Base-by-base conservation (phyloP, 2,888 invertebrate species). In the Pandemis heparana region DNA sequence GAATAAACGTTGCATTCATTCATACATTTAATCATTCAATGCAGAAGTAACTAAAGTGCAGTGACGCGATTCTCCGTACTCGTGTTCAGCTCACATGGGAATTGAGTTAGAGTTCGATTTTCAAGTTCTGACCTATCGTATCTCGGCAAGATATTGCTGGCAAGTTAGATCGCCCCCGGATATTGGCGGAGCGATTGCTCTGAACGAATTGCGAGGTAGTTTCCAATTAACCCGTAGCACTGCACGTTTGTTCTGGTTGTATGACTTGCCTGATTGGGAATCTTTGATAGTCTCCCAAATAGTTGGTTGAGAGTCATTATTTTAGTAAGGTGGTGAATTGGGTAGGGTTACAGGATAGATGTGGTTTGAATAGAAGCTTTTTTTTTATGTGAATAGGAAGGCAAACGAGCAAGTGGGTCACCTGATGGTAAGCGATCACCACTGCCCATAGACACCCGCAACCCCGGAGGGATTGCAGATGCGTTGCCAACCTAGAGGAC, bases 91-190 rank as follows among this genome's bases (percentile, higher is more conserved):
- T 60, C 59, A 63, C 43, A 53, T 16, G 62, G 32, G 43, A 70
- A 70, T 70, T 43, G 63, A 70, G 63, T 70, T 64, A 46, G 56
- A 32, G 70, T 63, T 43, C 70, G 56, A 70, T 64, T 61, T 53
- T 43, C 61, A 53, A 71, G 70, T 70, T 70, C 39, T 64, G 64
- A 65, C 64, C 70, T 38, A 56, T 43, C 56, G 43, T 14, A 43
- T 10, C n/a, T 53, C 53, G 56, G 59, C 32, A 51, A 68, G 70
- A 59, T 59, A 65, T 59, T 65, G 64, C 63, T 32, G 38, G 63
- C 70, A 23, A 71, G 70, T 71, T 59, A 38, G 10, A 71, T 71
- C 18, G 64, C 70, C 59, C 14, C 70, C 70, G 70, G 70, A 65
- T 71, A 71, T 71, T 68, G 67, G 67, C 51, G 23, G 46, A 60